A percentile compares a stretch with the other conserved stretches of the same genome.
Evolutionary conservation across 2,888 invertebrate genomes (phyloP).

Genomic region (Steinernema hermaphroditum): DNA sequence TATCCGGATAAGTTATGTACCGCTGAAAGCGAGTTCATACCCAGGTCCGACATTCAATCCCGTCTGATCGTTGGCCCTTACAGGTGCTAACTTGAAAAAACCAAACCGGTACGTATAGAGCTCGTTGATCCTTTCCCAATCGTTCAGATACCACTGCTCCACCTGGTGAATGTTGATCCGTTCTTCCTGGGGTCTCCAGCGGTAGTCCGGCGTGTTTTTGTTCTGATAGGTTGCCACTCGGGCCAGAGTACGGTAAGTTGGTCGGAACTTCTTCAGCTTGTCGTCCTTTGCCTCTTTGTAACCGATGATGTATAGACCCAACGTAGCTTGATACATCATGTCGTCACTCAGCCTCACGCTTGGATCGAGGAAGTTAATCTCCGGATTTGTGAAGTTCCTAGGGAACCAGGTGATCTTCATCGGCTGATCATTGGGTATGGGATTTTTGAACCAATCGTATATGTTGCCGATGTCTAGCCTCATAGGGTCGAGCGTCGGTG

Average conservation of each 20-base stretch:
- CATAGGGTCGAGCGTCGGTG: conserved; percentile 66
- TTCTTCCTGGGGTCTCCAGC: conserved; percentile 57
- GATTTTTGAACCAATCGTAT: conserved; percentile 65
- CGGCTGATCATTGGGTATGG: conserved; percentile 49
- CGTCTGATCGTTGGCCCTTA: conserved; percentile 48
- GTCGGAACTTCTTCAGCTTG: conserved; percentile 64
- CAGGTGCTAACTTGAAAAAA: conserved; percentile 61
- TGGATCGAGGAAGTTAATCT: conserved; percentile 49
- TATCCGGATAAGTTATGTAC: background rate
- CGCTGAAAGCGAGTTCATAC: background rate
- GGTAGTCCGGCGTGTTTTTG: conserved; percentile 58
- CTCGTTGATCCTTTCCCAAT: conserved; percentile 63
- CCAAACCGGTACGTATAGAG: conserved; percentile 63
- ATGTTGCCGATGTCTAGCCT: conserved; percentile 63
- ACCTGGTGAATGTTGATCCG: conserved; percentile 61
- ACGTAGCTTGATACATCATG: conserved; percentile 57
- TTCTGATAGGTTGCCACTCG: conserved; percentile 62
- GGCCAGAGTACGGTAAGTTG: conserved; percentile 57
- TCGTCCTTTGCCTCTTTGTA: conserved; percentile 64
- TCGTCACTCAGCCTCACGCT: conserved; percentile 57
- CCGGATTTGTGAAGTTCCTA: conserved; percentile 65
- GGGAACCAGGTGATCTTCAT: conserved; percentile 66
- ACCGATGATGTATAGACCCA: conserved; percentile 64
- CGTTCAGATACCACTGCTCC: conserved; percentile 64
- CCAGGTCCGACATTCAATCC: conserved; percentile 19